These are phyloP conservation scores for Mantis religiosa DNA, from an alignment of 2,888 invertebrate genomes.

Conservation along the genomic window DNA sequence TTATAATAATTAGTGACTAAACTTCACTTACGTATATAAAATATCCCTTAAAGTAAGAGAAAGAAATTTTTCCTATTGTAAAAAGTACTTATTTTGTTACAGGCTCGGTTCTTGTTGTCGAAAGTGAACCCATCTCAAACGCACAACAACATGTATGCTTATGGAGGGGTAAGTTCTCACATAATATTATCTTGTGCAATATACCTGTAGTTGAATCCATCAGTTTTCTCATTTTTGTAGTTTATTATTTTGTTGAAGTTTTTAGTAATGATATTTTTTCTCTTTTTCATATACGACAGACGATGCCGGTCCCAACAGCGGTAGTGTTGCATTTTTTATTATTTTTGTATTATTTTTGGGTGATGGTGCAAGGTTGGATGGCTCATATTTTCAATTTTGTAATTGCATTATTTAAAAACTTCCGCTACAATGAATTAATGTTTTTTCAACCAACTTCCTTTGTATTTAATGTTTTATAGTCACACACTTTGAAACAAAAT, in stretches of 20 bases:
- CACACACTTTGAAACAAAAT: not conserved
- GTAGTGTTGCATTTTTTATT: constrained; percentile 55
- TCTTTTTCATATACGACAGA: constrained; percentile 47
- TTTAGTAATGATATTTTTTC: constrained; percentile 24
- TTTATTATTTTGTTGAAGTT: constrained; percentile 38
- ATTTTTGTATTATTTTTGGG: constrained; percentile 25
- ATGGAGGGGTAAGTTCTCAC: constrained; percentile 73
- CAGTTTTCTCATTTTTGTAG: constrained; percentile 45
- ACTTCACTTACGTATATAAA: too few relatives aligned
- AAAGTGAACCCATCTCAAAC: constrained; percentile 99
- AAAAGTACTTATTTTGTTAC: constrained; percentile 38
- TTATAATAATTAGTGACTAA: too few relatives aligned
- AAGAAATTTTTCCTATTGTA: not conserved
- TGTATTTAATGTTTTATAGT: too few relatives aligned
- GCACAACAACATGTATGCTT: constrained; percentile 97
- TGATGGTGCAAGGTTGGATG: constrained; percentile 7
- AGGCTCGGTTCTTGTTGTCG: constrained; percentile 93
- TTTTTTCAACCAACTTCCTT: too few relatives aligned
- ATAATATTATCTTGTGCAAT: not conserved
- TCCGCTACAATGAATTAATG: too few relatives aligned
- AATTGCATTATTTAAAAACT: too few relatives aligned
- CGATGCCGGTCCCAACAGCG: constrained; percentile 66
- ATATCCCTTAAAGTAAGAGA: not conserved
- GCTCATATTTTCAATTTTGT: not conserved
- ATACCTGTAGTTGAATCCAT: not conserved